Percentiles rank a stretch among this genome's conserved stretches.
Evolutionary conservation across 2,888 invertebrate species (phyloP).

Genomic region (Leptura quadrifasciata): DNA sequence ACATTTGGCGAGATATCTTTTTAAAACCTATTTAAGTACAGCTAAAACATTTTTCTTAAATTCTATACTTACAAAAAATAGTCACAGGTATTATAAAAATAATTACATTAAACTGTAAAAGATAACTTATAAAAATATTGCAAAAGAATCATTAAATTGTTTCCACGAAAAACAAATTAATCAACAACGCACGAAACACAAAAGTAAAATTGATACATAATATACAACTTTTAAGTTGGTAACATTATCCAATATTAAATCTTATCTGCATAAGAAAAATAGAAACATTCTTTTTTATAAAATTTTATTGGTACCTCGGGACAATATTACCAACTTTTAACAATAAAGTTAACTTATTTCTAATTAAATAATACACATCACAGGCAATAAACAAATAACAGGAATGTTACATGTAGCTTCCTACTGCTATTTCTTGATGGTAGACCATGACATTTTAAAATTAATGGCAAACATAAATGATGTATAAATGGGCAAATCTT

Average conservation of each 20-base stretch:
- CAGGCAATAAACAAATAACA: slow-evolving; percentile 48
- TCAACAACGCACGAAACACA: slow-evolving; percentile 39
- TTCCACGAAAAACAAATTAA: slow-evolving; percentile 45
- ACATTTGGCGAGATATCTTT: slow-evolving; percentile 55
- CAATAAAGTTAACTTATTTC: slow-evolving; percentile 45
- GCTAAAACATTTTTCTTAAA: slow-evolving; percentile 56
- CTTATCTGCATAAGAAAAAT: slow-evolving; percentile 10
- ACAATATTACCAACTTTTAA: slow-evolving; percentile 59
- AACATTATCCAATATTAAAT: slow-evolving; percentile 47
- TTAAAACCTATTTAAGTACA: slow-evolving; percentile 59
- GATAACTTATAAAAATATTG: slow-evolving; percentile 54
- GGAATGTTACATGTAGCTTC: slow-evolving; percentile 35
- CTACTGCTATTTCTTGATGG: slow-evolving; percentile 21
- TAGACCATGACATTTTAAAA: slow-evolving; percentile 23
- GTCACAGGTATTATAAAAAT: slow-evolving; percentile 61
- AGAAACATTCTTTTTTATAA: slow-evolving; percentile 26
- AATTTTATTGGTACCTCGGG: slow-evolving; percentile 40
- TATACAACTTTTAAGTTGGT: slow-evolving; percentile 55
- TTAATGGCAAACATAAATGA: not conserved
- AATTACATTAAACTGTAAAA: slow-evolving; percentile 53
- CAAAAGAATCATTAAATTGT: slow-evolving; percentile 41
- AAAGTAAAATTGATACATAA: slow-evolving; percentile 51
- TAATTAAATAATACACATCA: slow-evolving; percentile 55
- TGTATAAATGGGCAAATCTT: not conserved
- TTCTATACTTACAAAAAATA: slow-evolving; percentile 57